Evolutionary conservation across 1,140 invertebrate genomes (phyloP).

Genomic region (Bombus turneri): DNA sequence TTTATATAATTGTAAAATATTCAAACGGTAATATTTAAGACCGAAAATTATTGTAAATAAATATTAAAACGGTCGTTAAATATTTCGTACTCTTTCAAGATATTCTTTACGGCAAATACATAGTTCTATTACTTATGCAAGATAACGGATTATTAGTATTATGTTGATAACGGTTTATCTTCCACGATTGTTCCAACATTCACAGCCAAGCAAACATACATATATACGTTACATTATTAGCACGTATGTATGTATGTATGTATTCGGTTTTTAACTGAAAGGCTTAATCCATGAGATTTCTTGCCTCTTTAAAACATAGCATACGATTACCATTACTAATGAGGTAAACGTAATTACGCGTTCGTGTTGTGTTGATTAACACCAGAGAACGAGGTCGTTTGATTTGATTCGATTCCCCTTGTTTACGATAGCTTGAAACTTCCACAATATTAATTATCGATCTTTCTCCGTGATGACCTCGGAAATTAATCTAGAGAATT

Average conservation of each 20-base stretch:
- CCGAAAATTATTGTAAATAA: background rate
- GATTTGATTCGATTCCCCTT: conserved; percentile 32
- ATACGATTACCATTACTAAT: conserved; percentile 30
- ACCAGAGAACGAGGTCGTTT: background rate
- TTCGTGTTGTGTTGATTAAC: conserved; percentile 21
- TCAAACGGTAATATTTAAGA: background rate
- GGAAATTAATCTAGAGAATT: conserved; percentile 22
- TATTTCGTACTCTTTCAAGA: background rate
- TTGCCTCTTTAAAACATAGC: background rate
- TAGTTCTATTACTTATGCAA: conserved; percentile 24
- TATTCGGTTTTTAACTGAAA: background rate
- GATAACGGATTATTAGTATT: conserved; percentile 39
- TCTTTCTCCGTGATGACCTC: background rate
- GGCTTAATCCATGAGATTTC: background rate
- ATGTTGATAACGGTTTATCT: conserved; percentile 39
- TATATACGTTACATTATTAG: background rate
- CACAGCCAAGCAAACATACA: background rate
- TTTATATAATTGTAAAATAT: background rate
- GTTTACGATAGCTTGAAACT: conserved; percentile 37
- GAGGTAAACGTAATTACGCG: conserved; percentile 24
- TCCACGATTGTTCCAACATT: conserved; percentile 20
- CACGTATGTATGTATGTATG: too few relatives aligned
- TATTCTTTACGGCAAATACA: conserved; percentile 2
- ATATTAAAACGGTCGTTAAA: background rate
- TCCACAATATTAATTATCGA: conserved; percentile 40